phyloP scores from a whole-genome alignment of 2,888 invertebrate species.

The Serrognathus titanus region DNA sequence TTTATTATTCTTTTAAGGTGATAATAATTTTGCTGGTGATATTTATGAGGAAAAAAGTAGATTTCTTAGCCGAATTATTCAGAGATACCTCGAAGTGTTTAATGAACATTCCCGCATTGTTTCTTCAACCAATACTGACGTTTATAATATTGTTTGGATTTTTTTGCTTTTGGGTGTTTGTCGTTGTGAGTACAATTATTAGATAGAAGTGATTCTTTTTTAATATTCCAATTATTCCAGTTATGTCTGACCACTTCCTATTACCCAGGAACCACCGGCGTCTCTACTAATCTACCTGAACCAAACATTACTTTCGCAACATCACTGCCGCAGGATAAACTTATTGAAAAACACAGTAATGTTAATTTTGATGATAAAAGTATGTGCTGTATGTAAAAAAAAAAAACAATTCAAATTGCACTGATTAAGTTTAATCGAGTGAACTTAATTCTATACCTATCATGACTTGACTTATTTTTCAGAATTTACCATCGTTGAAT shows the following conservation, averaged over 20 bases:
- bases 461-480: constrained; percentile 25
- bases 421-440: too few species aligned
- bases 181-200: constrained; percentile 63
- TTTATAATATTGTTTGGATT: constrained; percentile 75
- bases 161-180: constrained; percentile 81
- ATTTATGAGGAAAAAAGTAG: constrained; percentile 75
- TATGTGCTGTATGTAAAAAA: neutral
- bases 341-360: constrained; percentile 12
- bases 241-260: constrained; percentile 80
- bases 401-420: neutral
- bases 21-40: constrained; percentile 70
- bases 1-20: constrained; percentile 52
- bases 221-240: constrained; percentile 41
- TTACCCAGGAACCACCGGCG: constrained; percentile 49
- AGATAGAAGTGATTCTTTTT: neutral
- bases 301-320: constrained; percentile 26
- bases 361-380: constrained; percentile 1
- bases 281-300: constrained; percentile 30
- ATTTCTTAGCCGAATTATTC: constrained; percentile 80
- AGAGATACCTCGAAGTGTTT: constrained; percentile 88
- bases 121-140: constrained; percentile 81
- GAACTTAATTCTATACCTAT: neutral
- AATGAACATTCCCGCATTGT: constrained; percentile 76
- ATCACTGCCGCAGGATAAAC: constrained; percentile 22
- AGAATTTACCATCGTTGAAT: constrained; percentile 68